Evolutionary conservation across 2,797 vertebrate genomes (phyloP), one percentile per base, ranked within the genome.

Genomic region (Ceyx erithaca): DNA sequence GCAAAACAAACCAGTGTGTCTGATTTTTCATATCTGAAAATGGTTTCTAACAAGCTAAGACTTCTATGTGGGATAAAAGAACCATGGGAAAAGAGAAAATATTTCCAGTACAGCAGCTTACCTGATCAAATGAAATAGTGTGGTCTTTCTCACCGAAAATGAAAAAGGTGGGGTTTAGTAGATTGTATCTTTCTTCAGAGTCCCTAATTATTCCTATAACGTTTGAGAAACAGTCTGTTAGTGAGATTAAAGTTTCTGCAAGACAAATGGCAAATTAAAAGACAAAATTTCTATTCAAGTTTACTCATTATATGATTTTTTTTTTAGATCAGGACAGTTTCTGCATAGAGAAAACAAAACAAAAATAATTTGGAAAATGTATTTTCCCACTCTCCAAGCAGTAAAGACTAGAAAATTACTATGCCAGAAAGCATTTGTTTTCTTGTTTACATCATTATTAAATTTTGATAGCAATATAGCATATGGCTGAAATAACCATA

Each of bases 121-220:
- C 99, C 97, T 99, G 98, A 28, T 99, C 98, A 21, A 98, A 96
- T 51, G 99, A 98, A 87, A 99, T 98, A 49, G 98, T 79, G 0
- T 77, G 14, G 84, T 99, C 99, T 2, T 98, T 99, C 88, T 98
- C 99, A 2, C 93, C 99, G 96, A 99, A 99, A 95, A 99, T 98
- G 77, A 99, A 99, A 89, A 99, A 96, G 0, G 98, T 99, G 9
- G 99, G 99, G 92, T 97, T 98, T 95, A 98, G 98, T 52, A 99
- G 94, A 14, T 88, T 68, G 62, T 98, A 99, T 40, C 97, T 91
- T 58, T 98, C 98, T 45, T 99, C 98, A 4, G 87, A 94, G 21
- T 99, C 98, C 48, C 94, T 97, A 84, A 99, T 48, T 57, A 99
- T 98, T 72, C 99, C 99, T 99, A 78, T 2, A 93, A 95, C 45